Percentiles rank a stretch among this genome's conserved stretches.
These are phyloP conservation scores for Tillus elongatus DNA, from an alignment of 2,888 invertebrate genomes.

Conservation along the genomic window DNA sequence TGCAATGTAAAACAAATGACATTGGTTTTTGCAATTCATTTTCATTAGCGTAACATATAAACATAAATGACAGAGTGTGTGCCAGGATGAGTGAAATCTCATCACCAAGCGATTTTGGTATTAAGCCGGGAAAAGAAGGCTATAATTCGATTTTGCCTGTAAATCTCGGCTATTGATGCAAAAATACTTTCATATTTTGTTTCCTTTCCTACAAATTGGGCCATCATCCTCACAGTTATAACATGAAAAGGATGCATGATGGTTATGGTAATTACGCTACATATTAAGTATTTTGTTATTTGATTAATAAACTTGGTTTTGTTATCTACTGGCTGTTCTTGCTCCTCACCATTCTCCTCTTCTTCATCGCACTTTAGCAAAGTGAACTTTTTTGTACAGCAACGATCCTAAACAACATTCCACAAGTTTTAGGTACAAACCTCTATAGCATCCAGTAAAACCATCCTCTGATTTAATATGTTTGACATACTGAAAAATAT, in stretches of 20 bases:
- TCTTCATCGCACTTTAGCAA: too few relatives aligned
- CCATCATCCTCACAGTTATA: constrained; percentile 85
- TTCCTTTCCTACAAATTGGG: constrained; percentile 89
- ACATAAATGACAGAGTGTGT: constrained; percentile 62
- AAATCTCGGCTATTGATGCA: constrained; percentile 70
- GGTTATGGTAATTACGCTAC: constrained; percentile 68
- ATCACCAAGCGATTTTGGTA: constrained; percentile 81
- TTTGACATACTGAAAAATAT: too few relatives aligned
- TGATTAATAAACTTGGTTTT: constrained; percentile 45
- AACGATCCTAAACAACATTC: too few relatives aligned
- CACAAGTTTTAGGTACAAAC: too few relatives aligned
- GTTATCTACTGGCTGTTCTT: too few relatives aligned
- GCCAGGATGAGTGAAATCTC: constrained; percentile 70
- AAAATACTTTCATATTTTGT: constrained; percentile 67
- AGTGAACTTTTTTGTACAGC: too few relatives aligned
- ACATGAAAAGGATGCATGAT: constrained; percentile 90
- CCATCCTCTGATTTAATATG: too few relatives aligned
- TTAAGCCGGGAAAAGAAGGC: constrained; percentile 83
- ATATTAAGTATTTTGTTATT: constrained; percentile 61
- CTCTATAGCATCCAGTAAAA: too few relatives aligned
- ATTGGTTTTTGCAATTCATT: too few relatives aligned
- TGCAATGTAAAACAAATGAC: too few relatives aligned
- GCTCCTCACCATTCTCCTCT: too few relatives aligned
- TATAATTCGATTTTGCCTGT: constrained; percentile 72
- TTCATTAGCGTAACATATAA: constrained; percentile 72